A percentile compares a stretch with the other conserved stretches of the same genome.
phyloP scores from a whole-genome alignment of 2,113 vertebrate species.

The Hypocryptadius cinnamomeus region DNA sequence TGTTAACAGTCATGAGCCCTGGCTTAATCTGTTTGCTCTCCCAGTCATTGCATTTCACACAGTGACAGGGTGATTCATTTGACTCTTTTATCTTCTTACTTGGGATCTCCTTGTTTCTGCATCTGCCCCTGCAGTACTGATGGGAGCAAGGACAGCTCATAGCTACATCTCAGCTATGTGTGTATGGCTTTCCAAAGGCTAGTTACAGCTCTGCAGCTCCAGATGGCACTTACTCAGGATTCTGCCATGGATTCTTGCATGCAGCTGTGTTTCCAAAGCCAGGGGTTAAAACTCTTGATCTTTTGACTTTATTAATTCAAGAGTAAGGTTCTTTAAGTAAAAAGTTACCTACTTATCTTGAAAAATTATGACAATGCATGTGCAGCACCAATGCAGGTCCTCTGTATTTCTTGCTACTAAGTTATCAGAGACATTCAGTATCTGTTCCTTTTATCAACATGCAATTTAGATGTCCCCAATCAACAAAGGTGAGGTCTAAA shows the following conservation, averaged over 20 bases:
- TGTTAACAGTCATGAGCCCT: neutral
- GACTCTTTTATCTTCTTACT: neutral
- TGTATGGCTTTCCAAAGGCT: neutral
- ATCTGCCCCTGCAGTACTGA: neutral
- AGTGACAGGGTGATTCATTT: neutral
- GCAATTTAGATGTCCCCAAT: neutral
- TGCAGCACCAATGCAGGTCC: neutral
- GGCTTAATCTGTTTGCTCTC: neutral
- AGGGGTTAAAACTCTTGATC: neutral
- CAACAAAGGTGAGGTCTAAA: neutral
- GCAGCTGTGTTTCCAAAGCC: neutral
- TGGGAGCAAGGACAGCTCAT: neutral
- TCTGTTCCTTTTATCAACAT: neutral
- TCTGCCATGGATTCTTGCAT: neutral
- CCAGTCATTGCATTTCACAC: neutral
- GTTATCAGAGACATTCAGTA: neutral
- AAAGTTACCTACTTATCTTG: neutral
- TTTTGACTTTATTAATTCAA: neutral
- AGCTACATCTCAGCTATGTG: neutral
- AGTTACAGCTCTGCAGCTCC: neutral
- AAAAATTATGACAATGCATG: neutral
- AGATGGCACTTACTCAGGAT: neutral
- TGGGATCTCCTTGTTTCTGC: neutral
- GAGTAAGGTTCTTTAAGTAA: neutral
- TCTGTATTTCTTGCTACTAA: neutral